Conservation (phyloP, 2,888 invertebrate genomes). For the Lydus trimaculatus region DNA sequence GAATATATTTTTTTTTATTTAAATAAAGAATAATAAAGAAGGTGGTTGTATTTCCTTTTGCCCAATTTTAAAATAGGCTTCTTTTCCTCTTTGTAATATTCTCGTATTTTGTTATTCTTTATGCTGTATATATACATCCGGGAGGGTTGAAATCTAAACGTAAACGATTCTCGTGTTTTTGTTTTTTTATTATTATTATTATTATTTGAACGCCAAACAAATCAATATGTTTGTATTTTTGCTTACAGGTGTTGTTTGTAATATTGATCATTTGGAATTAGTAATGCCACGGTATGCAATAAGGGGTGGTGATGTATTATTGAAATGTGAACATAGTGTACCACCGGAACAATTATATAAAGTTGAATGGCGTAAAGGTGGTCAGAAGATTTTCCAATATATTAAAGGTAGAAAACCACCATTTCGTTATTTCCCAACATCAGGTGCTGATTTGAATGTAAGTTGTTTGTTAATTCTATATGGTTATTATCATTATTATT, state of each 20-base stretch:
- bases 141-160: no score
- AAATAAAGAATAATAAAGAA: no score
- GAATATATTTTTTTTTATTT: no score
- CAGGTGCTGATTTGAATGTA: conserved; percentile 80
- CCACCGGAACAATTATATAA: conserved; percentile 77
- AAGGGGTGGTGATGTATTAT: conserved; percentile 72
- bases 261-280: conserved; percentile 57
- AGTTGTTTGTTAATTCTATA: no score
- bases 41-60: no score
- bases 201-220: neutral
- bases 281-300: conserved; percentile 71
- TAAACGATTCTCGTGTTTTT: no score
- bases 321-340: conserved; percentile 80
- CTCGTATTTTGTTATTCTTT: no score
- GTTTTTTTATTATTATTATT: neutral
- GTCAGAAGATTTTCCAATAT: conserved; percentile 81
- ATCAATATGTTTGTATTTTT: conserved; percentile 8
- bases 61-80: no score
- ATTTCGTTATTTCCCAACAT: conserved; percentile 70
- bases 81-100: no score
- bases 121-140: no score
- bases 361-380: conserved; percentile 76
- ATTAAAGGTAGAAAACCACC: conserved; percentile 80
- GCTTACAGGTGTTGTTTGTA: conserved; percentile 53
- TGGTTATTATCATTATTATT: neutral